phyloP scores from a whole-genome alignment of 2,113 vertebrate species.

The Rhineura floridana region DNA sequence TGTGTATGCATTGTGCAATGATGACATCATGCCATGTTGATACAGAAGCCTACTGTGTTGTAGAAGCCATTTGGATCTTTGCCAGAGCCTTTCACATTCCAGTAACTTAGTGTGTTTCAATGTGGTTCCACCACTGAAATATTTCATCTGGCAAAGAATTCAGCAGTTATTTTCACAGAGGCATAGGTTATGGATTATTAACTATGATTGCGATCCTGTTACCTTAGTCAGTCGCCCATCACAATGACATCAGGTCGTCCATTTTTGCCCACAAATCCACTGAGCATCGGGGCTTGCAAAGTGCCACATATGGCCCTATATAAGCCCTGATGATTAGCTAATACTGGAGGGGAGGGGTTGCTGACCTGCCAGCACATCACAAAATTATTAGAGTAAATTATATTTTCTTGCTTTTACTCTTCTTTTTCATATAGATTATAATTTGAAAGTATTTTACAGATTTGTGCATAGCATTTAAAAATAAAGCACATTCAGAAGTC shows the following conservation, averaged over 20 bases:
- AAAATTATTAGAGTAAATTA: background rate
- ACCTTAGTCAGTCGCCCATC: too few species aligned
- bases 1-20: background rate
- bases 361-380: background rate
- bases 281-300: too few species aligned
- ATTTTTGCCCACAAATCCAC: too few species aligned
- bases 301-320: too few species aligned
- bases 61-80: background rate
- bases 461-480: background rate
- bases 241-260: too few species aligned
- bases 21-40: background rate
- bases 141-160: background rate
- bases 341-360: too few species aligned
- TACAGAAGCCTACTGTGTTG: background rate
- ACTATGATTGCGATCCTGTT: background rate
- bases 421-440: background rate
- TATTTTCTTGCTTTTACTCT: background rate
- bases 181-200: background rate
- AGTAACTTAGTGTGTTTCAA: background rate
- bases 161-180: background rate
- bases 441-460: background rate
- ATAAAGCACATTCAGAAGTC: background rate
- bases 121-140: background rate
- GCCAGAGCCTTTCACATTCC: background rate
- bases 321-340: too few species aligned